A percentile compares a stretch with the other conserved stretches of the same genome.
phyloP scores from a whole-genome alignment of 92 coral and sea anemone genomes.

The Umimayanthus chanpuru region DNA sequence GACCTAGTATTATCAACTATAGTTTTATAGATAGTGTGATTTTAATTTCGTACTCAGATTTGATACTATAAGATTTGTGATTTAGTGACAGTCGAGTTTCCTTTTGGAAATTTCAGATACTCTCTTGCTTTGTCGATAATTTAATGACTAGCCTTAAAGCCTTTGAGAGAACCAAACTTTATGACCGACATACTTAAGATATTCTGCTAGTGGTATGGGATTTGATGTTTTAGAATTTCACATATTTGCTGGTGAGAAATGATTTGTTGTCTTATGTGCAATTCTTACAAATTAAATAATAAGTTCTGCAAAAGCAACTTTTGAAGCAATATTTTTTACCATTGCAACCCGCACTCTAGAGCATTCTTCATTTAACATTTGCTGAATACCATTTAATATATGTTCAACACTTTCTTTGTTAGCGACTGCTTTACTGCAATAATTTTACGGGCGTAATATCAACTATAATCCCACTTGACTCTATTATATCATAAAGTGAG shows the following conservation, averaged over 20 bases:
- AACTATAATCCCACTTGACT: no score
- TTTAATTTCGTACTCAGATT: no score
- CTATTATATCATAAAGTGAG: no score
- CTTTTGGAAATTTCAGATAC: background rate
- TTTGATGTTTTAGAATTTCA: no score
- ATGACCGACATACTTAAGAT: background rate
- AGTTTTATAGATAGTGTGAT: background rate
- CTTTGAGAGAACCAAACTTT: background rate
- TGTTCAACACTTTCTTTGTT: background rate
- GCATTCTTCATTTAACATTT: background rate
- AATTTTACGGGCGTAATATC: background rate
- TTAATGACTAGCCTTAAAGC: background rate
- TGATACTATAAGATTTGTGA: no score
- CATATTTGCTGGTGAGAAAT: no score
- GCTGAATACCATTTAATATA: background rate
- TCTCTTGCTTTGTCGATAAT: background rate
- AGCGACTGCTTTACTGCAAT: background rate
- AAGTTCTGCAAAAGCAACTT: background rate
- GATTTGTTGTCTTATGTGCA: no score
- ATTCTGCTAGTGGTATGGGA: no score
- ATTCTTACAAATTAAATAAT: background rate
- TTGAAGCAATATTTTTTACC: background rate
- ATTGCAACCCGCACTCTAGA: background rate
- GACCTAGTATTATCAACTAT: background rate
- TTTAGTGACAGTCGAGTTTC: background rate